Evolutionary conservation across 2,113 vertebrate species (phyloP).

Genomic region (Gila orcuttii): DNA sequence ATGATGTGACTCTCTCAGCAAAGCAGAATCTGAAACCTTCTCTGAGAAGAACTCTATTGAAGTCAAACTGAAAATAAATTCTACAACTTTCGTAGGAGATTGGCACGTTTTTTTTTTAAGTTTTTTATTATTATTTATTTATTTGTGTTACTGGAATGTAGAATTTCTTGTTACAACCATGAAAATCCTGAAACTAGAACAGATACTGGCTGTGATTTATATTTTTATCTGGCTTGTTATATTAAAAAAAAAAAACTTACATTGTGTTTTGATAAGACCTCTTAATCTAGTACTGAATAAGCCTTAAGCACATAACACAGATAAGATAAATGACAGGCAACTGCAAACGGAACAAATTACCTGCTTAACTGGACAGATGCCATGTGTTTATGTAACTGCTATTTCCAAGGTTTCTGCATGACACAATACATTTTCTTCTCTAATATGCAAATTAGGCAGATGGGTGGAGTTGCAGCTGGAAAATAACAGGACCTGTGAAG

Average conservation of each 20-base stretch:
- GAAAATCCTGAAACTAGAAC: neutral
- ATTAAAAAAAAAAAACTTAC: neutral
- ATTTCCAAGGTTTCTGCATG: neutral
- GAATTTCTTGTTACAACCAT: neutral
- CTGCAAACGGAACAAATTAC: neutral
- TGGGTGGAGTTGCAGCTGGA: slow-evolving; percentile 6
- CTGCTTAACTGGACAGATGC: neutral
- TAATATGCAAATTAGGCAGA: neutral
- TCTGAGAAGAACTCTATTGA: neutral
- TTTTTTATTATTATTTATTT: no score
- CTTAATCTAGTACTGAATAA: neutral
- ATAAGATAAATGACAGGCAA: neutral
- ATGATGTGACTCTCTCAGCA: neutral
- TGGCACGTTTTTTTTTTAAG: no score
- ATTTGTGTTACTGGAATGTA: slow-evolving; percentile 7
- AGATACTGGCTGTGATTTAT: neutral
- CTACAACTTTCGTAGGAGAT: neutral
- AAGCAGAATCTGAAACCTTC: neutral
- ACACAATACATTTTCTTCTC: neutral
- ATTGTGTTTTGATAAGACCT: neutral
- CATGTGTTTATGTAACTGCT: neutral
- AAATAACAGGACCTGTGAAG: neutral
- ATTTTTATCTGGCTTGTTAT: neutral
- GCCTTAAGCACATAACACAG: neutral
- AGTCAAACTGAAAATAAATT: neutral